Base-by-base conservation (phyloP, 2,113 vertebrate genomes). In the Sceloporus undulatus region DNA sequence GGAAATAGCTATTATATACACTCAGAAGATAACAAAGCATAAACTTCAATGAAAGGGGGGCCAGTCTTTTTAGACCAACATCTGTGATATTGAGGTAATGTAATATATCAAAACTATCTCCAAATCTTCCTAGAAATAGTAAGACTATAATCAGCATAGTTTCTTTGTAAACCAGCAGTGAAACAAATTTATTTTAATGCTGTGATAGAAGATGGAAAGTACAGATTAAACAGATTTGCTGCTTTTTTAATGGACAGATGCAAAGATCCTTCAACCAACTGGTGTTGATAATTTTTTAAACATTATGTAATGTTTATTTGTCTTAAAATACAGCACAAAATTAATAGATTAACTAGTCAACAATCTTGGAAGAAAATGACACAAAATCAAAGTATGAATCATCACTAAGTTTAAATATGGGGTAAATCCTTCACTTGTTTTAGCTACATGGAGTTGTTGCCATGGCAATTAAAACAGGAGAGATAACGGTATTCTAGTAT, bases 381-480 rank as follows among this genome's bases (percentile, higher is more conserved):
- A 62, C 16, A 84, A 81, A 19, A 66, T 92, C 88, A 89, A 80
- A 66, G 66, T 48, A 77, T 81, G 73, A 84, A 6, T 5, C 71
- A 85, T 56, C 66, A 4, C 1, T 62, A 86, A 73, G 27, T 52
- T 54, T 73, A 74, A 89, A 75, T 71, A 56, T 73, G 62, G 88
- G 48, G 54, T 86, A 86, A 81, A 85, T 42, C 25, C 68, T 85
- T 79, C 40, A 52, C 85, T 93, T 91, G 66, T 79, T 83, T 92
- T 91, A 80, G 88, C 89, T 94, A 93, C 92, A 92, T 94, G 92
- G 88, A 92, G 88, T 27, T 84, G 95, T 96, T 96, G 89, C 93
- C 92, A 95, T 96, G 91, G 93, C 66, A 94, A 95, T 95, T 92
- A 89, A 0, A 87, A 85, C 56, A 86, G 2, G 87, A 65, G 77